Evolutionary conservation across 1,140 invertebrate species (phyloP).

Genomic region (Papilio machaon): DNA sequence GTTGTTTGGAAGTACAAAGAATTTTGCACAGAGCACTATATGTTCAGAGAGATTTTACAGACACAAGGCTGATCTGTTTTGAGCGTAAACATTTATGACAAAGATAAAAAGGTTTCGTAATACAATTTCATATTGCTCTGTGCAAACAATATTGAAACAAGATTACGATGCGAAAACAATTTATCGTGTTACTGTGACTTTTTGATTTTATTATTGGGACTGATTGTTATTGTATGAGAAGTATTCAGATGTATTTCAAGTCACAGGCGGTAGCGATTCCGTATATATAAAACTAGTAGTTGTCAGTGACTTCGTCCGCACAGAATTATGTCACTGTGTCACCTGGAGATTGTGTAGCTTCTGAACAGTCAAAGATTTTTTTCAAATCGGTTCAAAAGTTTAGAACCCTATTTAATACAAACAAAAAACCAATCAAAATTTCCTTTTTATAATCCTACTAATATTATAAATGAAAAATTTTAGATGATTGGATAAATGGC

Average conservation of each 20-base stretch:
- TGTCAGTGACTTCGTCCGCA: too few relatives aligned
- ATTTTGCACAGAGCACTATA: conserved; percentile 27
- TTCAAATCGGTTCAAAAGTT: too few relatives aligned
- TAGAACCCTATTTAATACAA: too few relatives aligned
- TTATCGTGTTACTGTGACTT: conserved; percentile 38
- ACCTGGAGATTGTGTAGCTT: too few relatives aligned
- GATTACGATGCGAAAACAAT: conserved; percentile 47
- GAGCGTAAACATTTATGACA: conserved; percentile 39
- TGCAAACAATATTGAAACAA: conserved; percentile 38
- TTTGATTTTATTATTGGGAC: conserved; percentile 52
- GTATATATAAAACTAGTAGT: background rate
- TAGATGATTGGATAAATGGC: too few relatives aligned
- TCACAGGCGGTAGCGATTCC: background rate
- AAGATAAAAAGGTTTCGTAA: conserved; percentile 33
- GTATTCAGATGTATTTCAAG: conserved; percentile 7
- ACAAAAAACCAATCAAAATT: too few relatives aligned
- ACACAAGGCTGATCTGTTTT: conserved; percentile 31
- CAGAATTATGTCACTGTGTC: too few relatives aligned
- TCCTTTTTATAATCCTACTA: too few relatives aligned
- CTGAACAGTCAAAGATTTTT: too few relatives aligned
- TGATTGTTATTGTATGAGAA: conserved; percentile 49
- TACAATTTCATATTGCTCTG: conserved; percentile 38
- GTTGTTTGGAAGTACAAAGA: conserved; percentile 1
- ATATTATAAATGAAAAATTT: too few relatives aligned
- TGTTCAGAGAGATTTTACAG: conserved; percentile 24